Conservation (phyloP, 2,888 invertebrate genomes). For the Hirudinaria manillensis region DNA sequence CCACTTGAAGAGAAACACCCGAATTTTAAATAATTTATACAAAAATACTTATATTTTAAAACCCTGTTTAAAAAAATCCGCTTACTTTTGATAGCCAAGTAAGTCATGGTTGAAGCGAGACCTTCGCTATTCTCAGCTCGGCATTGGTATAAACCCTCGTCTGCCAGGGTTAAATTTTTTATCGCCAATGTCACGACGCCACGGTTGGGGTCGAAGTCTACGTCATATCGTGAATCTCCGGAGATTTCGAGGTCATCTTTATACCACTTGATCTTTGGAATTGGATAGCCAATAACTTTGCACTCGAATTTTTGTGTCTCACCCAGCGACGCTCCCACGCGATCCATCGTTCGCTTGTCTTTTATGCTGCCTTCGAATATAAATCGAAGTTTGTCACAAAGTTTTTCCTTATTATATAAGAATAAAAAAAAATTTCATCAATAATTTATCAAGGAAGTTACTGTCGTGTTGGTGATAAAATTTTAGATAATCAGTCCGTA, state of each 20-base stretch:
- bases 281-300: constrained; percentile 50
- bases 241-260: constrained; percentile 52
- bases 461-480: too few relatives aligned
- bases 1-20: constrained; percentile 25
- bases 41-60: not conserved
- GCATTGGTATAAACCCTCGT: constrained; percentile 52
- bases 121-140: constrained; percentile 53
- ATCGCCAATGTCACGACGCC: constrained; percentile 49
- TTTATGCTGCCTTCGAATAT: not conserved
- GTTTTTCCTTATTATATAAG: too few relatives aligned
- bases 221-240: constrained; percentile 45
- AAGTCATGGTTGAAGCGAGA: constrained; percentile 51
- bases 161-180: constrained; percentile 45
- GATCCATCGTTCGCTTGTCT: constrained; percentile 21
- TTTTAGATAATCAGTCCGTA: too few relatives aligned
- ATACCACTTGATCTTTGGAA: constrained; percentile 52
- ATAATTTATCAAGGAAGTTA: too few relatives aligned
- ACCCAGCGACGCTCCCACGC: constrained; percentile 41
- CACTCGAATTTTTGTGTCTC: constrained; percentile 51
- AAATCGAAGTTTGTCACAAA: too few relatives aligned
- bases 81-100: constrained; percentile 49
- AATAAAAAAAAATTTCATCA: too few relatives aligned
- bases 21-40: not conserved
- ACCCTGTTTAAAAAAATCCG: not conserved
- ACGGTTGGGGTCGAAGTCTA: constrained; percentile 39